Evolutionary conservation across 1,140 invertebrate genomes (phyloP).

Genomic region (Brachionus plicatilis): DNA sequence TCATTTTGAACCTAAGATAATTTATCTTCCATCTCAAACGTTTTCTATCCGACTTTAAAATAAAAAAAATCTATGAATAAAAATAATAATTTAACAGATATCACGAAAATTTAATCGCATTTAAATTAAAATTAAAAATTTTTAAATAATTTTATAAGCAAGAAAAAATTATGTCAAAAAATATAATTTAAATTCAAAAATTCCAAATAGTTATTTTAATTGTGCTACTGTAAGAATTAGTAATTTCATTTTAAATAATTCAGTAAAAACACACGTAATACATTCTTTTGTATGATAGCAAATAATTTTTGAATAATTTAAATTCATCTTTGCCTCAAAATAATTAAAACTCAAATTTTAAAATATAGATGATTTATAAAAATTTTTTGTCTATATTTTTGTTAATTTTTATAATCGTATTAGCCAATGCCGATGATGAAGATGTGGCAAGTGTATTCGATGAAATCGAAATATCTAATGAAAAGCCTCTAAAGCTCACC

Average conservation of each 20-base stretch:
- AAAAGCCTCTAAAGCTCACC: neutral
- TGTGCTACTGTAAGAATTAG: neutral
- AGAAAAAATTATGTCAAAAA: too few species aligned
- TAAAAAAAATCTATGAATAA: too few species aligned
- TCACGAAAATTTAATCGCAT: too few species aligned
- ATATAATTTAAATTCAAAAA: too few species aligned
- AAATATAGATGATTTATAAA: neutral
- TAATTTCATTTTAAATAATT: neutral
- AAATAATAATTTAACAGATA: too few species aligned
- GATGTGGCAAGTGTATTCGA: neutral
- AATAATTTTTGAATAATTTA: neutral
- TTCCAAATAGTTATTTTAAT: conserved; percentile 7
- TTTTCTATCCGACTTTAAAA: too few species aligned
- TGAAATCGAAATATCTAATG: neutral
- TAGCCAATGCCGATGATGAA: neutral
- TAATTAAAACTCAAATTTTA: neutral
- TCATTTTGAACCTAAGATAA: too few species aligned
- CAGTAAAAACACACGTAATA: neutral
- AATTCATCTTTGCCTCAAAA: neutral
- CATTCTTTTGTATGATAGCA: neutral
- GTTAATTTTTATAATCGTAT: neutral
- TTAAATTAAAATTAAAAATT: too few species aligned
- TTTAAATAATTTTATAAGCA: too few species aligned
- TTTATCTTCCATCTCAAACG: too few species aligned
- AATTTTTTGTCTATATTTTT: neutral